Percentiles rank a stretch among this genome's conserved stretches.
Evolutionary conservation across 2,113 vertebrate genomes (phyloP).

Genomic region (Actinemys pallida): DNA sequence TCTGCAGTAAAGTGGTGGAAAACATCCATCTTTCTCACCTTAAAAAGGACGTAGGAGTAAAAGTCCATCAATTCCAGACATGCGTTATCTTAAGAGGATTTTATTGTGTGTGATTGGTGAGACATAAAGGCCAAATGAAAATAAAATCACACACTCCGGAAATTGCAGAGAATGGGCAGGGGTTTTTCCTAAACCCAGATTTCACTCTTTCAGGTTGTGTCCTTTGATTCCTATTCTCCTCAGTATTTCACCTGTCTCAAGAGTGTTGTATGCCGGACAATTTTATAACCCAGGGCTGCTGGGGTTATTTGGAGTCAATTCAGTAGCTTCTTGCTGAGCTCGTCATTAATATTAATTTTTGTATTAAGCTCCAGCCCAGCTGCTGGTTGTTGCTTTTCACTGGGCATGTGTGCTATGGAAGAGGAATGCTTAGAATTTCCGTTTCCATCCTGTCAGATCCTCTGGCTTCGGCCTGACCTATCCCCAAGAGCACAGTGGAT

Average conservation of each 20-base stretch:
- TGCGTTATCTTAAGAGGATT: constrained; percentile 52
- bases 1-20: constrained; percentile 12
- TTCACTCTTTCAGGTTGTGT: not conserved
- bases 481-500: constrained; percentile 74
- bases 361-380: not conserved
- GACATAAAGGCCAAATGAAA: constrained; percentile 65
- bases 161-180: constrained; percentile 74
- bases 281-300: constrained; percentile 2
- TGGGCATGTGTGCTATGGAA: constrained; percentile 63
- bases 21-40: constrained; percentile 22
- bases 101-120: constrained; percentile 62
- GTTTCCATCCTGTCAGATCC: constrained; percentile 77
- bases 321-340: not conserved
- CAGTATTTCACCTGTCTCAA: constrained; percentile 42
- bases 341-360: not conserved
- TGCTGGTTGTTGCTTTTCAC: constrained; percentile 57
- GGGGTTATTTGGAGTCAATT: constrained; percentile 7
- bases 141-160: constrained; percentile 66
- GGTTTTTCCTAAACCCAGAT: constrained; percentile 63
- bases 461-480: constrained; percentile 74
- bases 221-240: constrained; percentile 7
- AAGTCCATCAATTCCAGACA: constrained; percentile 64
- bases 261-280: not conserved
- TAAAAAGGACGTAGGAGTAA: constrained; percentile 33
- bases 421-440: constrained; percentile 82